Evolutionary conservation across 30 jellyfish, hydroid and myxozoan species (phyloP).

Genomic region (Aurelia sp.): DNA sequence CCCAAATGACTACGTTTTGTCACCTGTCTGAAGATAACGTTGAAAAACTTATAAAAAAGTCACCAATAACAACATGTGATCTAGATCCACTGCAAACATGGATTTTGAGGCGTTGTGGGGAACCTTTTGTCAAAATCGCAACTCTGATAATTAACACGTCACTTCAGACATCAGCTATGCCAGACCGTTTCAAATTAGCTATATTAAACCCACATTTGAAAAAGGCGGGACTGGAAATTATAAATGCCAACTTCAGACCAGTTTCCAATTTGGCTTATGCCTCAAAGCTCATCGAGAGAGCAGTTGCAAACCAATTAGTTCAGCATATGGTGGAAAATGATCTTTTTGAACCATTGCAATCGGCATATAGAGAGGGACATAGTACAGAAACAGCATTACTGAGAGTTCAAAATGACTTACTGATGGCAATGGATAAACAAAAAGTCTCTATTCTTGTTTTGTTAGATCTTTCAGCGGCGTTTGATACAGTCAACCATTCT

Average conservation of each 20-base stretch:
- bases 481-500: conserved; percentile 57
- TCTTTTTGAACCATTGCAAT: conserved; percentile 50
- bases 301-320: conserved; percentile 43
- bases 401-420: conserved; percentile 36
- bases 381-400: conserved; percentile 25
- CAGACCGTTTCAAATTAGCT: conserved; percentile 43
- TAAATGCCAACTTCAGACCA: conserved; percentile 3
- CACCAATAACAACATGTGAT: conserved; percentile 40
- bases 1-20: conserved; percentile 25
- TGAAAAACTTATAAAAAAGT: conserved; percentile 13
- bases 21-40: conserved; percentile 29
- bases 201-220: conserved; percentile 37
- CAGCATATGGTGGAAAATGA: conserved; percentile 64
- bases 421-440: conserved; percentile 30
- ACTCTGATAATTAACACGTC: conserved; percentile 31
- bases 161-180: conserved; percentile 35
- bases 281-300: conserved; percentile 54
- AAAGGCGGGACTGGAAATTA: conserved; percentile 50
- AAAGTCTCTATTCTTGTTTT: conserved; percentile 32
- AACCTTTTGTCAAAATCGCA: conserved; percentile 6
- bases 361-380: conserved; percentile 49
- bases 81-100: conserved; percentile 39
- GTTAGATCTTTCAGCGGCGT: conserved; percentile 58
- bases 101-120: conserved; percentile 41
- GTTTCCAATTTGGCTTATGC: conserved; percentile 33